Evolutionary conservation across 1,140 invertebrate genomes (phyloP).

Genomic region (Drepana arcuata): DNA sequence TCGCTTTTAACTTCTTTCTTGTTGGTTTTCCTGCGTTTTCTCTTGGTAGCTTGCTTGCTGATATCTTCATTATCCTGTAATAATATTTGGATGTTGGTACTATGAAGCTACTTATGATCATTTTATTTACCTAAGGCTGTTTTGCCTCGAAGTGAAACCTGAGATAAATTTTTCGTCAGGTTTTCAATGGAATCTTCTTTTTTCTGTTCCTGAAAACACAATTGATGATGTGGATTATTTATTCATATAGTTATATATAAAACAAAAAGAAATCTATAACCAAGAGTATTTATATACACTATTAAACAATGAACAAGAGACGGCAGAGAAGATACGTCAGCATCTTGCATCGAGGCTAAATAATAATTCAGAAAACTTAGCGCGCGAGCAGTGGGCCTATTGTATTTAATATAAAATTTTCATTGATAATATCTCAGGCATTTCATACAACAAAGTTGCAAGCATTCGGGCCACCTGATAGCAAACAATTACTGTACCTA

Average conservation of each 20-base stretch:
- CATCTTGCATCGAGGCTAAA: too few species aligned
- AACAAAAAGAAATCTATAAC: too few species aligned
- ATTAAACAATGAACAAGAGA: too few species aligned
- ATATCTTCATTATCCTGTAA: slow-evolving; percentile 56
- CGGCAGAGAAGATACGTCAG: too few species aligned
- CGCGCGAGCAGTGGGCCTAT: too few species aligned
- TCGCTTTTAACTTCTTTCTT: background rate
- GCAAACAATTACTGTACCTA: too few species aligned
- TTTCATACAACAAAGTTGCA: too few species aligned
- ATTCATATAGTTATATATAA: background rate
- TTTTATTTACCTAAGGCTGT: slow-evolving; percentile 74
- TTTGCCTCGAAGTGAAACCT: slow-evolving; percentile 72
- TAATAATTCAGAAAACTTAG: too few species aligned
- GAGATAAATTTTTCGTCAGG: slow-evolving; percentile 74
- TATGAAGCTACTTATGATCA: slow-evolving; percentile 35
- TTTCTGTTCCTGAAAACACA: slow-evolving; percentile 67
- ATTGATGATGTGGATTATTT: slow-evolving; percentile 9
- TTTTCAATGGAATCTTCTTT: slow-evolving; percentile 67
- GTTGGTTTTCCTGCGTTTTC: background rate
- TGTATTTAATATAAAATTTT: too few species aligned
- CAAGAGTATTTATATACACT: too few species aligned
- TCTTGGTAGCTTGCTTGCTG: slow-evolving; percentile 2
- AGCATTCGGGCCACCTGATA: too few species aligned
- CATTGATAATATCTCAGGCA: too few species aligned
- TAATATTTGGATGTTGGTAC: slow-evolving; percentile 60